These are phyloP conservation scores for Drosophila insularis DNA, from an alignment of 1,140 invertebrate species.

Conservation along the genomic window DNA sequence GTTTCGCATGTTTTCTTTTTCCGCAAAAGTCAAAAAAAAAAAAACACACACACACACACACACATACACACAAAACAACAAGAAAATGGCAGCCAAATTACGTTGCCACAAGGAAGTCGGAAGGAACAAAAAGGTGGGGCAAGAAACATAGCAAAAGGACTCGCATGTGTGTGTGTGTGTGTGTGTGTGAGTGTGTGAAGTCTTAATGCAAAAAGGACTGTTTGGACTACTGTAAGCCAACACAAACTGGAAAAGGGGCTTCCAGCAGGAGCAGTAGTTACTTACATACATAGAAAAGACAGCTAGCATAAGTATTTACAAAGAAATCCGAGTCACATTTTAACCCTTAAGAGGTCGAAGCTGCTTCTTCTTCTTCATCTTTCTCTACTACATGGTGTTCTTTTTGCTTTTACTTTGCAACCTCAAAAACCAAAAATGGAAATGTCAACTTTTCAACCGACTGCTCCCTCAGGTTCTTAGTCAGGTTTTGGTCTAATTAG, in stretches of 20 bases:
- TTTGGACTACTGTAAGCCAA: not conserved
- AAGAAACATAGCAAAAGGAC: not conserved
- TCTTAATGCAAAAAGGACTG: constrained; percentile 17
- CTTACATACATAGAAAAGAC: constrained; percentile 11
- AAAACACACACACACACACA: not conserved
- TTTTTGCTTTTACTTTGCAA: constrained; percentile 3
- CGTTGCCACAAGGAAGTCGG: not conserved
- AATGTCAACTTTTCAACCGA: constrained; percentile 16
- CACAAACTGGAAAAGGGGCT: constrained; percentile 5
- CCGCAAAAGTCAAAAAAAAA: constrained; percentile 10
- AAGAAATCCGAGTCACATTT: constrained; percentile 16
- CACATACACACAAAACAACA: not conserved
- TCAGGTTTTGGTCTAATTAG: constrained; percentile 12
- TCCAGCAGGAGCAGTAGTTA: not conserved
- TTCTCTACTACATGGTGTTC: too few species aligned
- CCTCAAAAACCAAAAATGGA: constrained; percentile 18
- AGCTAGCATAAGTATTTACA: constrained; percentile 17
- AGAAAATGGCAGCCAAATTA: constrained; percentile 17
- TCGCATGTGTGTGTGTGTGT: not conserved
- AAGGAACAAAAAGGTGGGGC: too few species aligned
- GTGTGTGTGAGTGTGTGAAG: not conserved
- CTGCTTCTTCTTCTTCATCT: too few species aligned
- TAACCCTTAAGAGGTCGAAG: constrained; percentile 12
- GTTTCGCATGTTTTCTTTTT: constrained; percentile 18
- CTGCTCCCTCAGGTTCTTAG: not conserved